Conservation (phyloP, 2,113 vertebrate species). For the Alethe castanea region DNA sequence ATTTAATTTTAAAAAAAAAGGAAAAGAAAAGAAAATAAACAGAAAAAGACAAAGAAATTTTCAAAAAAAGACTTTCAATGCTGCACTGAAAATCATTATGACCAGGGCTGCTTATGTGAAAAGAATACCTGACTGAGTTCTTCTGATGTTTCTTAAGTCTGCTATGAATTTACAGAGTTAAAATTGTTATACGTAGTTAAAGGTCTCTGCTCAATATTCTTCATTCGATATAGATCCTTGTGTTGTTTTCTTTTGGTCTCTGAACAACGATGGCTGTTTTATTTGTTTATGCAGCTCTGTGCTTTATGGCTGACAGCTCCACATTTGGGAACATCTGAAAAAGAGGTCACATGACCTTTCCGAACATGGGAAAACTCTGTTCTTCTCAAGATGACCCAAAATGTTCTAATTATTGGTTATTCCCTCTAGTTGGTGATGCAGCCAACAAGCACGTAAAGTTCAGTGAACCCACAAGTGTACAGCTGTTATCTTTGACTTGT, state of each 20-base stretch:
- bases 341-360: constrained; percentile 69
- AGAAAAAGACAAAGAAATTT: constrained; percentile 22
- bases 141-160: background rate
- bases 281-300: constrained; percentile 21
- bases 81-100: constrained; percentile 62
- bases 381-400: constrained; percentile 86
- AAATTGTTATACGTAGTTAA: background rate
- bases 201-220: background rate
- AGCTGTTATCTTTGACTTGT: constrained; percentile 94
- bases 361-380: constrained; percentile 71
- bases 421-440: constrained; percentile 79
- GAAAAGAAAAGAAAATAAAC: too few relatives aligned
- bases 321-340: constrained; percentile 65
- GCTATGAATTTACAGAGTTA: background rate
- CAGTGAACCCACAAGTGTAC: constrained; percentile 88
- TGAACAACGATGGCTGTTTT: background rate
- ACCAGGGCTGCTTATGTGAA: constrained; percentile 17
- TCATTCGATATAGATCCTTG: background rate
- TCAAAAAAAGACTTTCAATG: constrained; percentile 7
- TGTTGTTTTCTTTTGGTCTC: background rate
- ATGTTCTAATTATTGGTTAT: constrained; percentile 91
- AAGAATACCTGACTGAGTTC: background rate
- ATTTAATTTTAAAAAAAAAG: constrained; percentile 33
- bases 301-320: constrained; percentile 27
- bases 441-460: constrained; percentile 85